Evolutionary conservation across 2,797 vertebrate species (phyloP).

Genomic region (Cercopithecus hamlyni): DNA sequence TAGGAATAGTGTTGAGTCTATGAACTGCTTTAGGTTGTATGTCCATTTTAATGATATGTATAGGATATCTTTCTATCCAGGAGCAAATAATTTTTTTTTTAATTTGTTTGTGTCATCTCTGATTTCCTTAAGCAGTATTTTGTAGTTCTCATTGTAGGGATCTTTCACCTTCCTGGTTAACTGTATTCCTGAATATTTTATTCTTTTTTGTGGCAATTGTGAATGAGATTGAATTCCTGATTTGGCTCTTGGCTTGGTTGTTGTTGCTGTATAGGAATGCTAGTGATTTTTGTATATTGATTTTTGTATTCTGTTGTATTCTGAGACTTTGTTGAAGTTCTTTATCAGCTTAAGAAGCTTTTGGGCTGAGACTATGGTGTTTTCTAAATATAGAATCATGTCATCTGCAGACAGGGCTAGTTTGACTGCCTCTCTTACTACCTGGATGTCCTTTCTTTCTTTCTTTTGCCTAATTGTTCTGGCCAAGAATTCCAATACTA

Average conservation of each 20-base stretch:
- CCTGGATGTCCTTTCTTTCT: neutral
- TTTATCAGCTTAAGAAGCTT: neutral
- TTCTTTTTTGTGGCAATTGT: neutral
- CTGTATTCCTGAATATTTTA: neutral
- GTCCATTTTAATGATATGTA: neutral
- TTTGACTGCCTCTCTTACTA: neutral
- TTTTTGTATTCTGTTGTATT: neutral
- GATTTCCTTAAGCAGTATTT: neutral
- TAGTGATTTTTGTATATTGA: neutral
- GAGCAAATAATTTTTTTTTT: neutral
- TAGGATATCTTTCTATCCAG: neutral
- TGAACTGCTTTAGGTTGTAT: neutral
- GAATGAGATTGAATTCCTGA: neutral
- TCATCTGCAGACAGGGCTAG: neutral
- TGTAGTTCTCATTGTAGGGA: neutral
- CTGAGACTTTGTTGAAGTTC: neutral
- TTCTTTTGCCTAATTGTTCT: neutral
- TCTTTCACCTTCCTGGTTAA: neutral
- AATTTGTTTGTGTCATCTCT: neutral
- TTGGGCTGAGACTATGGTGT: neutral
- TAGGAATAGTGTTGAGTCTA: neutral
- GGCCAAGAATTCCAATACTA: neutral
- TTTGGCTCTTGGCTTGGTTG: neutral
- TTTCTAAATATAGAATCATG: neutral
- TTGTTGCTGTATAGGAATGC: neutral